Evolutionary conservation across 2,888 invertebrate genomes (phyloP).

Genomic region (Cactoblastis cactorum): DNA sequence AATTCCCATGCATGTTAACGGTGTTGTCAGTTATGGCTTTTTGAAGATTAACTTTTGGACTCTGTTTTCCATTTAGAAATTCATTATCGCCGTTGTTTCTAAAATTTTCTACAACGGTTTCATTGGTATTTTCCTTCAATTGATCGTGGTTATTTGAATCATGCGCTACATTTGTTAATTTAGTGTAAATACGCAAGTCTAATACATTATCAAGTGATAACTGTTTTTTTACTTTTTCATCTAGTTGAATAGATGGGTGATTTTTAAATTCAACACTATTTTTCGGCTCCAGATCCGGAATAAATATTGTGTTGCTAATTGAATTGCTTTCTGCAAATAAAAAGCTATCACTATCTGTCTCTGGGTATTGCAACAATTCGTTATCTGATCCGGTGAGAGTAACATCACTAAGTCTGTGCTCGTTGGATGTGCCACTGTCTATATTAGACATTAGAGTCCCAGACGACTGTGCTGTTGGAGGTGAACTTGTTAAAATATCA

Average conservation of each 20-base stretch:
- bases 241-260: not conserved
- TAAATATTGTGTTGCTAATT: not conserved
- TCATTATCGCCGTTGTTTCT: constrained; percentile 26
- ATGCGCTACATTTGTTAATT: constrained; percentile 30
- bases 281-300: constrained; percentile 5
- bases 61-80: constrained; percentile 18
- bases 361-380: not conserved
- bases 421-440: not conserved
- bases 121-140: constrained; percentile 9
- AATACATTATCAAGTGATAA: constrained; percentile 36
- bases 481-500: not conserved
- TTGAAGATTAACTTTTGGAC: constrained; percentile 30
- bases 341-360: constrained; percentile 10
- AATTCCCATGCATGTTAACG: constrained; percentile 27
- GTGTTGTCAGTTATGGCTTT: constrained; percentile 33
- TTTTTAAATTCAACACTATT: not conserved
- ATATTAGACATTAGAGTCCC: not conserved
- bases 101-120: constrained; percentile 17
- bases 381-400: not conserved
- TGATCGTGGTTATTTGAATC: not conserved
- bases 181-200: constrained; percentile 37
- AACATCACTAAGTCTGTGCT: not conserved
- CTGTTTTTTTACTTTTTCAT: too few species aligned
- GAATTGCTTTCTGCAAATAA: not conserved
- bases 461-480: not conserved